A percentile compares a stretch with the other conserved stretches of the same genome.
Conservation (phyloP, 1,140 invertebrate species). For the Megalopta genalis region DNA sequence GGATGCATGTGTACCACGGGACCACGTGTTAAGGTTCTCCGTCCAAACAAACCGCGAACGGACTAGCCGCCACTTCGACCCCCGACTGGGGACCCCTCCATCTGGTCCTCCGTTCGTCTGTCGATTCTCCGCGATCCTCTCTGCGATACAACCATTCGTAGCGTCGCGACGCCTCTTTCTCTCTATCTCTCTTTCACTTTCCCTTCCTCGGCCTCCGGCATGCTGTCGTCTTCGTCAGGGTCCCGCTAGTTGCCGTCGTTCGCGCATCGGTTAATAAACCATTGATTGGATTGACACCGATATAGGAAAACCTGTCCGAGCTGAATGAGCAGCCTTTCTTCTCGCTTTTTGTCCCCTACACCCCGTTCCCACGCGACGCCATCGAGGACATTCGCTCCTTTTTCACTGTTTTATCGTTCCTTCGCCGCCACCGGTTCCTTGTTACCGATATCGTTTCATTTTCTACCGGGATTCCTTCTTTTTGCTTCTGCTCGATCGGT, state of each 20-base stretch:
- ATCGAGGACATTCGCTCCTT: conserved; percentile 15
- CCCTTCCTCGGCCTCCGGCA: conserved; percentile 32
- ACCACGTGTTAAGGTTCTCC: conserved; percentile 71
- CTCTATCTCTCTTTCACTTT: conserved; percentile 13
- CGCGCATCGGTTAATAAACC: conserved; percentile 76
- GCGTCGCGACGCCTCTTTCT: neutral
- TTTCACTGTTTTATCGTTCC: conserved; percentile 39
- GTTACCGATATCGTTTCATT: conserved; percentile 11
- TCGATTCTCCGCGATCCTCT: conserved; percentile 61
- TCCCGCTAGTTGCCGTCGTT: conserved; percentile 57
- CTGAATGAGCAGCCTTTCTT: conserved; percentile 56
- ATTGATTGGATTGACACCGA: conserved; percentile 78
- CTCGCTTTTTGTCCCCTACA: conserved; percentile 8
- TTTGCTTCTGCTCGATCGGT: neutral
- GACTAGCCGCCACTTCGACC: conserved; percentile 29
- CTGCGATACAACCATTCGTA: conserved; percentile 39
- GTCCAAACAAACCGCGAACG: conserved; percentile 67
- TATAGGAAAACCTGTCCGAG: conserved; percentile 64
- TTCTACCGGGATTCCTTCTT: neutral
- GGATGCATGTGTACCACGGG: conserved; percentile 65
- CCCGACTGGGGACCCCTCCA: conserved; percentile 23
- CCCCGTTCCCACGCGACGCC: neutral
- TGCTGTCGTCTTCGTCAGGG: neutral
- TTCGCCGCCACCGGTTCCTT: neutral
- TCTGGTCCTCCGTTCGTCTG: conserved; percentile 27